Percentiles rank a stretch among this genome's conserved stretches.
Evolutionary conservation across 2,113 vertebrate species (phyloP).

Genomic region (Hyperoodon ampullatus): DNA sequence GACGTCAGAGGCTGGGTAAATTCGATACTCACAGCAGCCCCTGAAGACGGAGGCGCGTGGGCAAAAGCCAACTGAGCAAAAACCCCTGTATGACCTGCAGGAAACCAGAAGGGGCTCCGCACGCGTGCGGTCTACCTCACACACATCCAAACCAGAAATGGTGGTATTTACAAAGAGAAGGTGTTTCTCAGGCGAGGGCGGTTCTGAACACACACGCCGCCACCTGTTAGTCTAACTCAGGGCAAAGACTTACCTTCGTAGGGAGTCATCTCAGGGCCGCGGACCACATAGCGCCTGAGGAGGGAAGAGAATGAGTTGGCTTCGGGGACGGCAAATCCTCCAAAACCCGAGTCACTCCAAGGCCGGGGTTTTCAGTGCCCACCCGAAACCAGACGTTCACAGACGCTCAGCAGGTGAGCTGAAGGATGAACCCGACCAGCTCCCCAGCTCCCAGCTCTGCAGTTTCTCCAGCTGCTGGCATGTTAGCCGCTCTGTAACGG

Average conservation of each 20-base stretch:
- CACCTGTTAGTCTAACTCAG: neutral
- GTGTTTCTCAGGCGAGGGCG: neutral
- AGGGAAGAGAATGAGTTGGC: slow-evolving; percentile 15
- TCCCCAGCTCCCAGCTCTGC: neutral
- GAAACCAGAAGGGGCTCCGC: neutral
- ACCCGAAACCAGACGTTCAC: neutral
- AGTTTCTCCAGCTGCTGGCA: accelerated
- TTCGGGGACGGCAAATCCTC: neutral
- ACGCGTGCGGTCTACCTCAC: neutral
- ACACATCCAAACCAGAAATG: neutral
- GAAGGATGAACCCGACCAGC: neutral
- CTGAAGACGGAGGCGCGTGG: neutral
- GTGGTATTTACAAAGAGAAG: neutral
- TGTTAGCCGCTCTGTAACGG: accelerated
- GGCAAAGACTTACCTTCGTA: slow-evolving; percentile 92
- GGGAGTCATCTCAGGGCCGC: slow-evolving; percentile 97
- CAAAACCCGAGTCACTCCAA: neutral
- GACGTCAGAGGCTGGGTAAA: neutral
- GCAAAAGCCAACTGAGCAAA: neutral
- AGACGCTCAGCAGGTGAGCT: neutral
- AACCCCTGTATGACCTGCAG: neutral
- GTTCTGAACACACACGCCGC: neutral
- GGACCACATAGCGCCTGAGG: slow-evolving; percentile 96
- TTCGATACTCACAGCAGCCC: too few species aligned
- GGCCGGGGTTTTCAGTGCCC: neutral